Evolutionary conservation across 2,888 invertebrate species (phyloP).

Genomic region (Drosophila demipolita): DNA sequence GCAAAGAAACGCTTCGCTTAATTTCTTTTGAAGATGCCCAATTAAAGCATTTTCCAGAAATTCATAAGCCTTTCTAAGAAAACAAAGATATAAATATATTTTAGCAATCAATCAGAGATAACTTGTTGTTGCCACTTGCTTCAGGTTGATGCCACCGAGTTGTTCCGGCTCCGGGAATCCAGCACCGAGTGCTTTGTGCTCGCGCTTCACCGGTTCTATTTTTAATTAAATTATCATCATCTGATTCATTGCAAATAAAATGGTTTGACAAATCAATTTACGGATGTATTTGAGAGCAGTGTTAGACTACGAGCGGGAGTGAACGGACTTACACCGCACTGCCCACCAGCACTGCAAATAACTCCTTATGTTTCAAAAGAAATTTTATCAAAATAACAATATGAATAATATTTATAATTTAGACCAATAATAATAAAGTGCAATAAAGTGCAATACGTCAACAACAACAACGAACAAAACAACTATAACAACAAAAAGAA

Average conservation of each 20-base stretch:
- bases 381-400: conserved; percentile 66
- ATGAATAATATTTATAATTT: conserved; percentile 33
- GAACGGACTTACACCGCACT: conserved; percentile 47
- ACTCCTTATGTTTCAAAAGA: conserved; percentile 82
- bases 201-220: neutral
- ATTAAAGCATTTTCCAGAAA: conserved; percentile 80
- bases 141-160: conserved; percentile 48
- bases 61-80: conserved; percentile 73
- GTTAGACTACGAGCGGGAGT: conserved; percentile 49
- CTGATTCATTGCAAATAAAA: conserved; percentile 19
- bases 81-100: neutral
- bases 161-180: conserved; percentile 41
- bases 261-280: neutral
- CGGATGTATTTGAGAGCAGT: conserved; percentile 17
- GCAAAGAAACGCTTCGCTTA: conserved; percentile 73
- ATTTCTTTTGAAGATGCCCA: conserved; percentile 78
- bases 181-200: conserved; percentile 24
- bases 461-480: too few relatives aligned
- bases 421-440: conserved; percentile 43
- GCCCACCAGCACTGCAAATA: conserved; percentile 43
- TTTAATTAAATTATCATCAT: neutral
- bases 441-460: conserved; percentile 34
- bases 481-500: too few relatives aligned
- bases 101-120: neutral
- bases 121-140: conserved; percentile 23